Base-by-base conservation (phyloP, 2,113 vertebrate genomes). In the Tor tambroides region DNA sequence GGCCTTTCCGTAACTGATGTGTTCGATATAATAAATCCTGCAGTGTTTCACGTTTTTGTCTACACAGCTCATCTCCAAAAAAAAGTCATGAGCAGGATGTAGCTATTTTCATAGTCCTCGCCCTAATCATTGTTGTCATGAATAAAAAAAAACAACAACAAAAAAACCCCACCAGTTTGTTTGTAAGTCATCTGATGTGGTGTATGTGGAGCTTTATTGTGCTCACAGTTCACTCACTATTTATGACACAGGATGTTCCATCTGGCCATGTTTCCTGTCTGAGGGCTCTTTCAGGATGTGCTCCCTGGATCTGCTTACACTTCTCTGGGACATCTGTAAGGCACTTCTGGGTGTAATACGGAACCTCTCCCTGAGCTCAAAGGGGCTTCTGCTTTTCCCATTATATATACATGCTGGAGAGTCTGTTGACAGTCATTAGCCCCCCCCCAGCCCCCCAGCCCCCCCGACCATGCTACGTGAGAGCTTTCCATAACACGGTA, bases 171-270 rank as follows among this genome's bases (percentile, higher is more conserved):
- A 75, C 77, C 51, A 9, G n/a, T 54, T 69, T 54, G 43, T 90
- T 86, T 91, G 76, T 90, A 92, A 92, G 92, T 91, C 90, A 90
- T 85, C 87, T 76, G 28, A 17, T 1, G 1, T 83, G 86, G 85
- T 92, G 86, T 86, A 90, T 89, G 88, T 84, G 56, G 43, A 17
- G 51, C 75, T 89, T 91, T 88, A 87, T 86, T 92, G 89, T 87
- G 88, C 86, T 86, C 75, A 84, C 88, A 89, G 90, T 93, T 92
- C 90, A 90, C 89, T 88, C 87, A 90, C 87, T 93, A 93, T 94
- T 92, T 93, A 93, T 92, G 90, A 92, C 86, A 87, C 90, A 90
- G 92, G 91, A 93, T 91, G 92, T 90, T 91, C 91, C 93, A 93
- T 92, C 92, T 95, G 93, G 90, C 90, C 88, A 41, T 41, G 86